Evolutionary conservation across 2,797 vertebrate genomes (phyloP), one percentile per base, ranked within the genome.

Genomic region (Bradypodion ventrale): DNA sequence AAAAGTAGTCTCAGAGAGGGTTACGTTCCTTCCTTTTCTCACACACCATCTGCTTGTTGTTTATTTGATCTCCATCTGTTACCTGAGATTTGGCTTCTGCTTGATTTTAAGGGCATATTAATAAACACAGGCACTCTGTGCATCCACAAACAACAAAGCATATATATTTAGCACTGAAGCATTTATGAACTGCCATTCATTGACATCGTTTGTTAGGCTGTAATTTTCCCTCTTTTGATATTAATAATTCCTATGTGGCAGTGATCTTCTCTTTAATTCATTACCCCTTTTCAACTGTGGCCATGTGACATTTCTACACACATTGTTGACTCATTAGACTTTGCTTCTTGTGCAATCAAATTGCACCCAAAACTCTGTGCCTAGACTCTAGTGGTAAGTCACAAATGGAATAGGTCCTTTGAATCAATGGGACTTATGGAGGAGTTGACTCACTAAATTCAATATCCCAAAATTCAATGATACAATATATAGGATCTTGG

Each of bases 51-150:
- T 75, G 78, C 73, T 42, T 49, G 49, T 46, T 85, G 78, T 81
- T 81, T 75, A 69, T 81, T 56, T 42, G 25, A 60, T 60, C 52
- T 60, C 78, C 84, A 81, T 85, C 84, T 85, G 84, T 80, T 76
- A 85, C 63, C 73, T 85, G 78, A 81, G 52, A 85, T 76, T 76
- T 60, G 80, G 73, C 49, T 76, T 81, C 79, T 70, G n/a, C 7
- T 37, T 40, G 65, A 81, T 76, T 76, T 46, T 76, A 81, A 81
- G 29, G 40, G 35, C 73, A 76, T 80, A 81, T 75, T 81, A 77
- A 56, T 44, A 85, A 80, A 81, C 56, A 69, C 25, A 69, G 72
- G n/a, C 40, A 69, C 1, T 35, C 7, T 15, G 32, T 85, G 29
- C 70, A 66, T 65, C 77, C 63, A 42, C 4, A 84, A 68, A 37